These are phyloP conservation scores for Mycteria americana DNA, from an alignment of 2,797 vertebrate species.

Conservation along the genomic window DNA sequence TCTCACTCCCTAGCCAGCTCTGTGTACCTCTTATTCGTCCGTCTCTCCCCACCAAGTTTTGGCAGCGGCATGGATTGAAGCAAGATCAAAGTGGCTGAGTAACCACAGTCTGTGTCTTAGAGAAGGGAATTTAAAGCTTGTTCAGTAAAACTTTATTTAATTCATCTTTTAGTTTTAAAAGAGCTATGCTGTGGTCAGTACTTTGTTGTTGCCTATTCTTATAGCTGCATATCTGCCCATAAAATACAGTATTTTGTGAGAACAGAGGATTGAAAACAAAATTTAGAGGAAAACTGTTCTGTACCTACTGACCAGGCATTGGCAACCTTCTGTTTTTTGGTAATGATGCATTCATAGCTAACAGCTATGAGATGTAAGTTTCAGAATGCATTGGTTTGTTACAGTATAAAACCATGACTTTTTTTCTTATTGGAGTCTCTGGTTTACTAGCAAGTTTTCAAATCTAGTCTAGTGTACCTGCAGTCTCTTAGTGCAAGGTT, in stretches of 20 bases:
- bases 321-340: background rate
- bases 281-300: background rate
- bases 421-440: background rate
- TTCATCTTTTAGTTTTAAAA: slow-evolving; percentile 20
- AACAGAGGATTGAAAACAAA: background rate
- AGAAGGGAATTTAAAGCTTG: slow-evolving; percentile 7
- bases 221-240: background rate
- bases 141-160: slow-evolving; percentile 4
- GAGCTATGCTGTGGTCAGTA: background rate
- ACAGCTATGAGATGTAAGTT: background rate
- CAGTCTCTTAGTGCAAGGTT: background rate
- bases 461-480: background rate
- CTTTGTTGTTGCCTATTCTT: background rate
- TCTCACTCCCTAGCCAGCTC: background rate
- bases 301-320: background rate
- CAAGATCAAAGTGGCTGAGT: background rate
- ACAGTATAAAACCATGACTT: background rate
- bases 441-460: background rate
- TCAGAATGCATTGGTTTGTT: background rate
- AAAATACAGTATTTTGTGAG: background rate
- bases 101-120: background rate
- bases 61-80: background rate
- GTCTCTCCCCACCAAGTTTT: background rate
- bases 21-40: background rate
- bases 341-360: background rate